Evolutionary conservation across 2,888 invertebrate species (phyloP).

Genomic region (Mamestra brassicae): DNA sequence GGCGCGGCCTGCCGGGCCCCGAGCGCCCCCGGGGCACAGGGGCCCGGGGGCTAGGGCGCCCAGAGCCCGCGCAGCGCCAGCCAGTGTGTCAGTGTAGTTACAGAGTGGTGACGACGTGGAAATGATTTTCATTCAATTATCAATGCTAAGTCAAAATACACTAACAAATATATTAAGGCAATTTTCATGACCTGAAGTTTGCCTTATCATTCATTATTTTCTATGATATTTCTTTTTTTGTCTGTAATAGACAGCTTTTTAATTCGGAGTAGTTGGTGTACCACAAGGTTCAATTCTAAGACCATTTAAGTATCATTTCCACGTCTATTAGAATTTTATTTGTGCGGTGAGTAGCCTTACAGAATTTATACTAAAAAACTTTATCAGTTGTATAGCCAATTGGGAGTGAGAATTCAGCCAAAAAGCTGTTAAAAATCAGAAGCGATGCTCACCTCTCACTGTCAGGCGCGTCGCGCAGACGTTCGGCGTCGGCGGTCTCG

Average conservation of each 20-base stretch:
- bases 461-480: conserved; percentile 94
- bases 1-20: conserved; percentile 57
- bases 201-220: background rate
- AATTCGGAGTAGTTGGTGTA: background rate
- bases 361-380: conserved; percentile 34
- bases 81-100: conserved; percentile 48
- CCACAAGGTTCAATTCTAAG: conserved; percentile 9
- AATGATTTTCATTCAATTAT: conserved; percentile 19
- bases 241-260: background rate
- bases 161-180: too few species aligned
- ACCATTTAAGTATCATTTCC: conserved; percentile 16
- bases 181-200: background rate
- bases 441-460: conserved; percentile 94
- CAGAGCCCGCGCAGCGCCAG: conserved; percentile 25
- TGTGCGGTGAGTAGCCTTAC: conserved; percentile 43
- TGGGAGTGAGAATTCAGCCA: conserved; percentile 5
- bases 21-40: conserved; percentile 16
- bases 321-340: conserved; percentile 13
- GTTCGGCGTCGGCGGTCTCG: conserved; percentile 95
- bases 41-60: conserved; percentile 24
- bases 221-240: background rate
- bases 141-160: background rate
- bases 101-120: conserved; percentile 17
- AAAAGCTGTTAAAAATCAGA: conserved; percentile 10
- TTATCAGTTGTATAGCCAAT: conserved; percentile 38